Base-by-base conservation (phyloP, 1,140 invertebrate species). In the Mizuhopecten yessoensis region DNA sequence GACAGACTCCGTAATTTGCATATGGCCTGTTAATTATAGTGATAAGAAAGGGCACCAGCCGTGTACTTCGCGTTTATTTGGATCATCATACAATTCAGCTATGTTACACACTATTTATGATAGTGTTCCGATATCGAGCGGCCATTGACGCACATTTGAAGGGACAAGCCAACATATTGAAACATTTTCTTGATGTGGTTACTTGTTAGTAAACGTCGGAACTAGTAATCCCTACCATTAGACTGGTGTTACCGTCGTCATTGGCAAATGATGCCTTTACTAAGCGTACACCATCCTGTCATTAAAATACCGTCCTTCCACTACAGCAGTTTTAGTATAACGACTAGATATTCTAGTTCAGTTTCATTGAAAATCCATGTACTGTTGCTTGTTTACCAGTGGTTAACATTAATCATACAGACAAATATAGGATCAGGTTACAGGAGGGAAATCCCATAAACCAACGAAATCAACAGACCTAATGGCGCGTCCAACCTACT, bases 61-160 rank as follows among this genome's bases (percentile, higher is more conserved):
- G 57, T 75, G n/a, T 75, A 9, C 57, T 75, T 75, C n/a, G 57
- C 57, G 57, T 75, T 75, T 75, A 75, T 75, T 29, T 75, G 23
- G 57, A 75, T 75, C 57, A 75, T 75, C 57, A 75, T 75, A n/a
- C 57, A 75, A 75, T 75, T 75, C 57, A 75, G 57, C 57, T n/a
- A 75, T 75, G 57, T 75, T 29, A 75, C 57, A 75, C 57, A 29
- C 57, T 23, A 29, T 75, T 75, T 75, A 75, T 75, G 57, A 75
- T 75, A 29, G 57, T 29, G 17, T 75, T 75, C 57, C 57, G 9
- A 75, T 75, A 75, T 75, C 57, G 57, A 75, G 42, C 42, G 23
- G 15, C 11, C n/a, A 29, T 75, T 75, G 57, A 75, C 57, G 57
- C 29, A 9, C n/a, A 75, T 75, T 75, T 23, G 23, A 29, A n/a